These are phyloP conservation scores for Phaethornis superciliosus DNA, from an alignment of 2,113 vertebrate genomes.

Conservation along the genomic window DNA sequence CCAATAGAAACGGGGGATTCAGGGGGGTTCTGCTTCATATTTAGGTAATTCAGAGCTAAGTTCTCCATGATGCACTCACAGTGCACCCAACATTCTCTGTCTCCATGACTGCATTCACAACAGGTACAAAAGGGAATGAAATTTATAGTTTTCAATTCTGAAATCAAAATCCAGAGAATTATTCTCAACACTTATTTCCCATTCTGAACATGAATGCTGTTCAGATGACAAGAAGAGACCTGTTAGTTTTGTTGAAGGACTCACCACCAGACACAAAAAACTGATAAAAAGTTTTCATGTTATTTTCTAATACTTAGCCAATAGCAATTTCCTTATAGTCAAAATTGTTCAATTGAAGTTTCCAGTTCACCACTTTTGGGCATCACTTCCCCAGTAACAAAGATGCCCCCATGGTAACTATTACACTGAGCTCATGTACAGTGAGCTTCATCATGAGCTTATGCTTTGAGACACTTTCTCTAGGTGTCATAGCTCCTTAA, in stretches of 20 bases:
- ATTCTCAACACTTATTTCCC: not conserved
- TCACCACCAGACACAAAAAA: not conserved
- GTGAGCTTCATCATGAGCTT: not conserved
- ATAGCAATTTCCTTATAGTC: not conserved
- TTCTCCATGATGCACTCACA: not conserved
- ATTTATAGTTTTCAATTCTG: not conserved
- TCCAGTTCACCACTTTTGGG: not conserved
- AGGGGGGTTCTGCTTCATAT: not conserved
- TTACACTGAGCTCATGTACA: not conserved
- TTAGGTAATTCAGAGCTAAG: not conserved
- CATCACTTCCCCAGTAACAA: not conserved
- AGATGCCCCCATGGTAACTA: not conserved
- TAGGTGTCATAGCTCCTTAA: not conserved
- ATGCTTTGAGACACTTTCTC: not conserved
- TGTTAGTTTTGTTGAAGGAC: not conserved
- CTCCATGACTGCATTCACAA: not conserved
- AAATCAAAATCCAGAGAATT: not conserved
- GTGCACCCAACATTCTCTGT: too few relatives aligned
- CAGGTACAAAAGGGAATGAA: not conserved
- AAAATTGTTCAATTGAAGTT: not conserved
- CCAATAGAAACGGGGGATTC: not conserved
- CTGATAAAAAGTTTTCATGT: not conserved
- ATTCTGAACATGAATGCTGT: not conserved
- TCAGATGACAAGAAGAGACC: fast-evolving
- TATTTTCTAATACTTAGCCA: not conserved